Evolutionary conservation across 1,140 invertebrate species (phyloP), one percentile per base, ranked within the genome.

Genomic region (Steinernema feltiae): DNA sequence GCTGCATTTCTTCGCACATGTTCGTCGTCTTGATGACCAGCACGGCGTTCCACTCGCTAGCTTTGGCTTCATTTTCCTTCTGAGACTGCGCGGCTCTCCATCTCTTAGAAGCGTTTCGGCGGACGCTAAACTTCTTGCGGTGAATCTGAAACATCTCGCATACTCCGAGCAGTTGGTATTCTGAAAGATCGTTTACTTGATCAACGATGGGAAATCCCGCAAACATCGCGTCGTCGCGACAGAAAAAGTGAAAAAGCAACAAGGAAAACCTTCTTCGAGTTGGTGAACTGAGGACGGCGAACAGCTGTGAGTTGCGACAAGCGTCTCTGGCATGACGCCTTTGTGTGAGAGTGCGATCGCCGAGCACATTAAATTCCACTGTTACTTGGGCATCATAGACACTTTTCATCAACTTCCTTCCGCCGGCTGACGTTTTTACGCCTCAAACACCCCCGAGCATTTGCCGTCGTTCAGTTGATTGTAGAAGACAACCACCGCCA

Each of bases 1-100:
- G 53, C 53, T 63, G 53, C 53, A 63, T 63, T 63, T 63, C 53
- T 21, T 63, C 53, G 24, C 15, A n/a, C 53, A 63, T 63, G 24
- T 63, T 63, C 53, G 53, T 63, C 3, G 53, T 21, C 24, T 63
- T 63, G 53, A 63, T 63, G 7, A 63, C 53, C 24, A 63, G 3
- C 41, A n/a, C 24, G 15, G 53, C 15, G 24, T 12, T 27, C 41
- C 41, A 46, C 7, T 46, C 53, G 2, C 24, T 12, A 15, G 7
- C 53, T 3, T 15, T 63, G 12, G 24, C 53, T 12, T 27, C 24
- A 21, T 3, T 7, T 12, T 63, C 53, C 24, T 63, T 63, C 35
- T 7, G 7, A 3, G 53, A 63, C 7, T 27, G 53, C 12, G 53
- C 53, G 24, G 53, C 53, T 27, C 24, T 7, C 53, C 53, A 63